Percentiles rank a stretch among this genome's conserved stretches.
Conservation (phyloP, 2,113 vertebrate genomes). For the Trematomus loennbergii region DNA sequence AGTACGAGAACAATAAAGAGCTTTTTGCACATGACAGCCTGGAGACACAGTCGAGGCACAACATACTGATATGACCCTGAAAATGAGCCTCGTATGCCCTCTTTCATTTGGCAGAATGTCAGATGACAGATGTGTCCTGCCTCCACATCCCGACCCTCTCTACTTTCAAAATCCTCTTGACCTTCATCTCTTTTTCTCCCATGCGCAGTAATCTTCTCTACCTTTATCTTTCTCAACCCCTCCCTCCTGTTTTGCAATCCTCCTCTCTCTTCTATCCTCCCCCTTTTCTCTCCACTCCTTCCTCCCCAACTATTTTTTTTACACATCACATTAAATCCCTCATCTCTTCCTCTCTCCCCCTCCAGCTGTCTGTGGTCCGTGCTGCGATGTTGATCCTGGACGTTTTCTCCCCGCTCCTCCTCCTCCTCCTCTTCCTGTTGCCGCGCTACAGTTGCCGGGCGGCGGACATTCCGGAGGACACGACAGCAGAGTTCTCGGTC, state of each 20-base stretch:
- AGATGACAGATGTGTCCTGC: constrained; percentile 51
- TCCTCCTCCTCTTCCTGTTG: constrained; percentile 86
- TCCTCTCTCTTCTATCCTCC: constrained; percentile 20
- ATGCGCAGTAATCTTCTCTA: constrained; percentile 41
- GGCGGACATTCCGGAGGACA: constrained; percentile 87
- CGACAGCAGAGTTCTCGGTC: constrained; percentile 91
- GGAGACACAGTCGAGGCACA: too few species aligned
- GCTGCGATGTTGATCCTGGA: constrained; percentile 87
- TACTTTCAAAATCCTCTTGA: constrained; percentile 52
- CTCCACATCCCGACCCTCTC: constrained; percentile 28
- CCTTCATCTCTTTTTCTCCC: constrained; percentile 43
- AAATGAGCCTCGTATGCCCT: background rate
- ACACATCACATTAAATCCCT: background rate
- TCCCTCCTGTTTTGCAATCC: background rate
- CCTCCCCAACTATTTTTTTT: background rate
- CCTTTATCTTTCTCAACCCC: constrained; percentile 19
- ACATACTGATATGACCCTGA: too few species aligned
- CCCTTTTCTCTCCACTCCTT: constrained; percentile 11
- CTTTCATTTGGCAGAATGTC: constrained; percentile 35
- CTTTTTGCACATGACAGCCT: too few species aligned
- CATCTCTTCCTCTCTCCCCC: background rate
- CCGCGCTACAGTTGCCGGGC: constrained; percentile 82
- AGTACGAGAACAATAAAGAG: too few species aligned
- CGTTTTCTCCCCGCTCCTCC: constrained; percentile 83
- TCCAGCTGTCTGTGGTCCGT: constrained; percentile 50